These are phyloP conservation scores for Pipistrellus pipistrellus DNA, from an alignment of 2,797 vertebrate species.

Conservation along the genomic window DNA sequence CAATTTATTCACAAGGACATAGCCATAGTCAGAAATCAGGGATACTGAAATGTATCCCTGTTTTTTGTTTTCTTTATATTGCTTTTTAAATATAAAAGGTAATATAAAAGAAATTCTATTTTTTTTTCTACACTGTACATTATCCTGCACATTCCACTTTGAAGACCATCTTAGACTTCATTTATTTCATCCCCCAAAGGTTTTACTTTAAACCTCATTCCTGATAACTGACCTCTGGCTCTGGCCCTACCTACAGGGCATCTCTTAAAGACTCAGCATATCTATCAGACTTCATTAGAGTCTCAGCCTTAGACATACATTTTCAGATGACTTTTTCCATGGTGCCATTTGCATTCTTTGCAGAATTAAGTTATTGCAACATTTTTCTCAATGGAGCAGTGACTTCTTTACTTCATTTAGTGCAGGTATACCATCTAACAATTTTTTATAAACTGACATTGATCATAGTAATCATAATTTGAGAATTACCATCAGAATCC, in stretches of 20 bases:
- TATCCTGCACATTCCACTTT: background rate
- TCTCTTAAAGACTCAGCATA: background rate
- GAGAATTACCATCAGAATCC: background rate
- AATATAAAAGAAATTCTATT: background rate
- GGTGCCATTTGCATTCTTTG: background rate
- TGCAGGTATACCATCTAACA: background rate
- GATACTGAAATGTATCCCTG: background rate
- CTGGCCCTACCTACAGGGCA: background rate
- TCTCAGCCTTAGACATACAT: background rate
- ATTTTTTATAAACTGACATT: slow-evolving; percentile 14
- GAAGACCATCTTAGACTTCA: background rate
- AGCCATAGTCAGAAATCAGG: background rate
- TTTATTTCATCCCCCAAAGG: slow-evolving; percentile 1
- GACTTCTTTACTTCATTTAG: background rate
- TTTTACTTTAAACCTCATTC: background rate
- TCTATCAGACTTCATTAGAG: background rate
- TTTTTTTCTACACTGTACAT: background rate
- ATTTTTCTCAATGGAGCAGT: background rate
- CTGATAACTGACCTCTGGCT: background rate
- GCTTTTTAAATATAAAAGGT: background rate
- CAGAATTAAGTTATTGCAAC: background rate
- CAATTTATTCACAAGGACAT: background rate
- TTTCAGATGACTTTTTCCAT: background rate
- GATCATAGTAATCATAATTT: background rate
- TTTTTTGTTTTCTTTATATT: slow-evolving; percentile 5